Percentiles rank a stretch among this genome's conserved stretches.
Conservation (phyloP, 1,140 invertebrate species). For the Brachionus plicatilis region DNA sequence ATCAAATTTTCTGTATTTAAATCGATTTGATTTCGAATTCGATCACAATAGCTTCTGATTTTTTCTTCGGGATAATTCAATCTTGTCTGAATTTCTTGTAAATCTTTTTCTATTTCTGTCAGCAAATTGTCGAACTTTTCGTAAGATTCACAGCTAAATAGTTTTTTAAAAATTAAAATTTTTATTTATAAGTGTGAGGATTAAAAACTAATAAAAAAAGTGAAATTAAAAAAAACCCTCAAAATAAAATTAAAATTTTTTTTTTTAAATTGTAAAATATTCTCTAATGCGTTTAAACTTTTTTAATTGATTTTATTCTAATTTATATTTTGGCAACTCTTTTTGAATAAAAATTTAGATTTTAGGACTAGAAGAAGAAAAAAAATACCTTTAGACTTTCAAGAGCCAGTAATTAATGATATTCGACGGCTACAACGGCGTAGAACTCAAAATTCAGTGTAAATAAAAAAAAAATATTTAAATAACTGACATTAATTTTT, state of each 20-base stretch:
- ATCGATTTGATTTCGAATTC: constrained; percentile 27
- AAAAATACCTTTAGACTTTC: not conserved
- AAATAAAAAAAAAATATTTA: too few relatives aligned
- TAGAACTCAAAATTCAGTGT: too few relatives aligned
- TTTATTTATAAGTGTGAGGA: too few relatives aligned
- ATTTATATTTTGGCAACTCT: too few relatives aligned
- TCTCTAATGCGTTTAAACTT: too few relatives aligned
- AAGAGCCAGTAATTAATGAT: too few relatives aligned
- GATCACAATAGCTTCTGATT: not conserved
- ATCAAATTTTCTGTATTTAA: constrained; percentile 23
- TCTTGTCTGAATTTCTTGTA: not conserved
- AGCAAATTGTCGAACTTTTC: not conserved
- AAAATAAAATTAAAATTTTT: too few relatives aligned
- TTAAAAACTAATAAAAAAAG: too few relatives aligned
- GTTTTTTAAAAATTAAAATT: not conserved
- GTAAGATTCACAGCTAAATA: not conserved
- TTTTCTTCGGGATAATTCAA: not conserved
- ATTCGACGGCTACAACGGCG: too few relatives aligned
- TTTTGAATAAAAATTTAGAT: too few relatives aligned
- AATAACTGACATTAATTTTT: too few relatives aligned
- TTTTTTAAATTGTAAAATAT: too few relatives aligned
- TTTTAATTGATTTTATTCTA: not conserved
- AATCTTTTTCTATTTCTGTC: constrained; percentile 19
- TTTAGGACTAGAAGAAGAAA: not conserved
- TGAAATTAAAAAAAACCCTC: not conserved